Percentiles rank a stretch among this genome's conserved stretches.
These are phyloP conservation scores for Euplagia quadripunctaria DNA, from an alignment of 2,888 invertebrate genomes.

Conservation along the genomic window DNA sequence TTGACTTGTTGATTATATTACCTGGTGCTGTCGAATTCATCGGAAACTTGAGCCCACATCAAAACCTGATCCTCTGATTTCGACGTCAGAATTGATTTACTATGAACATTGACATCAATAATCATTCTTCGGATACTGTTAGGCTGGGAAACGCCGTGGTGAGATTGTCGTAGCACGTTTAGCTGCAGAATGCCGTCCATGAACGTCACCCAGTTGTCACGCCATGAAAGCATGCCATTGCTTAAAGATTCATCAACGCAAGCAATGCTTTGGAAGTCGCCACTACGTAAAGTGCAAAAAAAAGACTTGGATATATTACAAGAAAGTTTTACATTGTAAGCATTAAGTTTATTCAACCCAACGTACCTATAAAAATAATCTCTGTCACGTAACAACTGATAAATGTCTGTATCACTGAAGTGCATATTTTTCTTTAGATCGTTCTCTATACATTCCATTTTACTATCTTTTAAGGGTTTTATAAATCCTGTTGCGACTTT, in stretches of 20 bases:
- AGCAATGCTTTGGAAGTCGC: conserved; percentile 58
- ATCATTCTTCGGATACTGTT: conserved; percentile 65
- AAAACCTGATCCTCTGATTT: conserved; percentile 16
- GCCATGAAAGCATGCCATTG: conserved; percentile 85
- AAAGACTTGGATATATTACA: background rate
- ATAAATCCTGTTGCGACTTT: conserved; percentile 21
- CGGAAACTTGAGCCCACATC: too few species aligned
- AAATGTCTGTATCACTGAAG: conserved; percentile 46
- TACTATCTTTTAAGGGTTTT: background rate
- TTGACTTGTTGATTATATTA: conserved; percentile 19
- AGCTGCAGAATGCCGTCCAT: conserved; percentile 94
- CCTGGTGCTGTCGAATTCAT: conserved; percentile 45
- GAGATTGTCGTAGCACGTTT: conserved; percentile 87
- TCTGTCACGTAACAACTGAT: conserved; percentile 48
- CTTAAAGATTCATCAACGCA: conserved; percentile 47
- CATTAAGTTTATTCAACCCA: background rate
- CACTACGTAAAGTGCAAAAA: conserved; percentile 43
- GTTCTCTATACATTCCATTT: too few species aligned
- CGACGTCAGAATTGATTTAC: conserved; percentile 3
- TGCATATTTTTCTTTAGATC: conserved; percentile 1
- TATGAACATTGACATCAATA: conserved; percentile 51
- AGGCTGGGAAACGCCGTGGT: conserved; percentile 88
- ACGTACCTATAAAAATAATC: conserved; percentile 54
- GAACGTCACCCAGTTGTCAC: conserved; percentile 93
- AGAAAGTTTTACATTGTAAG: too few species aligned